phyloP scores from a whole-genome alignment of 2,888 invertebrate genomes.

The Trisateles emortualis region DNA sequence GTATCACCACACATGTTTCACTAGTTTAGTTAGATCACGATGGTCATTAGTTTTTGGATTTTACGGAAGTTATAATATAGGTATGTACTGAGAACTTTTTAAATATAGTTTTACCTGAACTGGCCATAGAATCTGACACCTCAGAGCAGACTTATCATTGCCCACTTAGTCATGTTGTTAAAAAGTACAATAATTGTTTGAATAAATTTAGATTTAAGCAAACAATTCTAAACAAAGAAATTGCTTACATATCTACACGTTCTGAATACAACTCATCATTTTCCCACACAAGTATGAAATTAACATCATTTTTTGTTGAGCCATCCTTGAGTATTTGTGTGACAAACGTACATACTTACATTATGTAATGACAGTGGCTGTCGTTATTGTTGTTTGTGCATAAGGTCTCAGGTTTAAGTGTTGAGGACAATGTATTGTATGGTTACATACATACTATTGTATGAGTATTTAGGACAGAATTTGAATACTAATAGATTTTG shows the following conservation, averaged over 20 bases:
- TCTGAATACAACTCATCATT: background rate
- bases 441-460: background rate
- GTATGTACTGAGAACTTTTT: too few species aligned
- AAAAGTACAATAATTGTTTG: too few species aligned
- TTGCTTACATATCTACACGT: background rate
- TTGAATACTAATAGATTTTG: background rate
- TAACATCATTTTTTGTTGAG: constrained; percentile 16
- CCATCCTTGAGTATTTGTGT: constrained; percentile 40
- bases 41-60: too few species aligned
- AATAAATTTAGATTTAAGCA: too few species aligned
- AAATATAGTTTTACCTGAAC: too few species aligned
- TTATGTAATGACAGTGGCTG: constrained; percentile 14
- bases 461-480: background rate
- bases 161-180: too few species aligned
- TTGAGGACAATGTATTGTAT: constrained; percentile 1
- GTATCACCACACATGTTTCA: too few species aligned
- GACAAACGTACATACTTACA: constrained; percentile 35
- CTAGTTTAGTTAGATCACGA: too few species aligned
- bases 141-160: too few species aligned
- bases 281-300: constrained; percentile 17
- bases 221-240: background rate
- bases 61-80: too few species aligned
- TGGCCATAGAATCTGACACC: too few species aligned
- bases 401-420: constrained; percentile 5
- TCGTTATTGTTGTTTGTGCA: constrained; percentile 31